A percentile compares a stretch with the other conserved stretches of the same genome.
Evolutionary conservation across 2,113 vertebrate species (phyloP).

Genomic region (Oxygymnocypris stewartii): DNA sequence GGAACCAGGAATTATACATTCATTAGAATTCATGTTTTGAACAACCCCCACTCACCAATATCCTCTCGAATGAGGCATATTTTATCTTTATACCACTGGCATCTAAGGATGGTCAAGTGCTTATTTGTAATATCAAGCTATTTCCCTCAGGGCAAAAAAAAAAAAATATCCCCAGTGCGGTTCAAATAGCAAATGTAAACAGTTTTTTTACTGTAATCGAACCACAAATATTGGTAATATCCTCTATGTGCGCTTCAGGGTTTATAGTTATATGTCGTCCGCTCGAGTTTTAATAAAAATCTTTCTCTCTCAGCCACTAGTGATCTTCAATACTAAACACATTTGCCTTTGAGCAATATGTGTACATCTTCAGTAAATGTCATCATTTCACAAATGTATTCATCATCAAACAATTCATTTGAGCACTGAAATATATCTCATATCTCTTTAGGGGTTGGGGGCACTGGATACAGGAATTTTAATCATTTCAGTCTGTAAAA

Average conservation of each 20-base stretch:
- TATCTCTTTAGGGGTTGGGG: background rate
- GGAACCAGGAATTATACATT: conserved; percentile 68
- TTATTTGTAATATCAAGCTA: conserved; percentile 56
- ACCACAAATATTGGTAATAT: conserved; percentile 30
- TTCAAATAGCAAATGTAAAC: conserved; percentile 17
- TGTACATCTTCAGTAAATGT: conserved; percentile 16
- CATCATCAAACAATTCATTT: conserved; percentile 21
- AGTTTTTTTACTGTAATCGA: conserved; percentile 10
- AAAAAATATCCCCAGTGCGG: conserved; percentile 62
- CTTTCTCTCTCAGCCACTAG: conserved; percentile 5
- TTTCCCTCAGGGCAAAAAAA: conserved; percentile 54
- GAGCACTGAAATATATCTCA: conserved; percentile 9
- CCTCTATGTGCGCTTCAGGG: conserved; percentile 11
- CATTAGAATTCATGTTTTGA: conserved; percentile 73
- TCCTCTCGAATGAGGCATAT: conserved; percentile 56
- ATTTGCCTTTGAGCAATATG: conserved; percentile 28
- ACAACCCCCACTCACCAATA: conserved; percentile 55
- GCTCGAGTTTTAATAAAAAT: conserved; percentile 23
- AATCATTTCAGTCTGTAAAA: background rate
- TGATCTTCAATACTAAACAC: conserved; percentile 36
- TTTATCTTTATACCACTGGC: conserved; percentile 59
- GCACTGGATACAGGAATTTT: conserved; percentile 2
- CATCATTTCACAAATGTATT: conserved; percentile 13
- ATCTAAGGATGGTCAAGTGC: conserved; percentile 67
- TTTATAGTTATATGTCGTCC: background rate